These are phyloP conservation scores for Mobula hypostoma DNA, from an alignment of 2,113 vertebrate species.

Conservation along the genomic window DNA sequence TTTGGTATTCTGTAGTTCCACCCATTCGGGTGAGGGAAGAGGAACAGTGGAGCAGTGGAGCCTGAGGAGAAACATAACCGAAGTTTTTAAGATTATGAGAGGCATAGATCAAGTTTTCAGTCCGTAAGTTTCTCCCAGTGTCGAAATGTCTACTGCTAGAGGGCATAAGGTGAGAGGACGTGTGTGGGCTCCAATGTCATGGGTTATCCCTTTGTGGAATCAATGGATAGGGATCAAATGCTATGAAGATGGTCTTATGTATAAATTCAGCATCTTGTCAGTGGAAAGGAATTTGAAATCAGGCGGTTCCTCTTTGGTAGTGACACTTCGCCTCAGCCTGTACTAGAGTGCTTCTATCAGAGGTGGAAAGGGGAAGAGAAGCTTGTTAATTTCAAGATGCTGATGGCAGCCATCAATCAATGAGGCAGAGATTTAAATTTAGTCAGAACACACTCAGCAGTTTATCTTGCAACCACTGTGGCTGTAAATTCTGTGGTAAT, in stretches of 20 bases:
- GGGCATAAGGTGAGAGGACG: no score
- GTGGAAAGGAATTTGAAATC: background rate
- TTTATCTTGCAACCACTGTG: background rate
- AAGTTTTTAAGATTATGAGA: no score
- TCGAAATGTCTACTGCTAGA: no score
- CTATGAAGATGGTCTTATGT: background rate
- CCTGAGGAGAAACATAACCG: no score
- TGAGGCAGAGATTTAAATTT: background rate
- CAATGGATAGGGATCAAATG: no score
- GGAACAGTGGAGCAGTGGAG: no score
- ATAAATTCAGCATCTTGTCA: background rate
- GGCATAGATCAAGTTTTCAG: no score
- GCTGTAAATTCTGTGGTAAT: constrained; percentile 1
- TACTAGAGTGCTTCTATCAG: background rate
- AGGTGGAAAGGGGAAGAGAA: background rate
- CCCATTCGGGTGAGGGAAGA: no score
- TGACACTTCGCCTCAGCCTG: background rate
- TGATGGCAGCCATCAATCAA: background rate
- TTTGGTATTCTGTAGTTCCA: no score
- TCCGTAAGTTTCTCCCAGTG: no score
- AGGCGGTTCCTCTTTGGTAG: background rate
- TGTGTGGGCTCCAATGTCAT: no score
- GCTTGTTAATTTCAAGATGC: background rate
- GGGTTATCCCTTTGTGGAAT: background rate
- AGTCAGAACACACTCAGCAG: background rate